Evolutionary conservation across 92 coral and sea anemone genomes (phyloP).

Genomic region (Epizoanthus scotinus): DNA sequence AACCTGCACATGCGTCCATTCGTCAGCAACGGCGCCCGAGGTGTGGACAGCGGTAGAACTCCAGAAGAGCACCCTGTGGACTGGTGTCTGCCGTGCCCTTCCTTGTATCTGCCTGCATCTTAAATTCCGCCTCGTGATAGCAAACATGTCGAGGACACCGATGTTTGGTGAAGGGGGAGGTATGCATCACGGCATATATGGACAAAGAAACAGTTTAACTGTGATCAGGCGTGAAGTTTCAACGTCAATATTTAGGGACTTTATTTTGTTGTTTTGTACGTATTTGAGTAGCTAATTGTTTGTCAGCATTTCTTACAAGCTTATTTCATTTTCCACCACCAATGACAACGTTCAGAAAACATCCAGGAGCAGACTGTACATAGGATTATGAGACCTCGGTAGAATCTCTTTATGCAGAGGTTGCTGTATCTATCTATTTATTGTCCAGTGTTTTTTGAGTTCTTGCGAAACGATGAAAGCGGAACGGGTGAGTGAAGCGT

Average conservation of each 20-base stretch:
- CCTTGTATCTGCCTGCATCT: background rate
- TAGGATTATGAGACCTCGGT: constrained; percentile 21
- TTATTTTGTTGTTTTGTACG: background rate
- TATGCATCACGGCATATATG: too few species aligned
- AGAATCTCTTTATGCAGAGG: constrained; percentile 14
- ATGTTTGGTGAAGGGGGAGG: too few species aligned
- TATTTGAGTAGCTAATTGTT: background rate
- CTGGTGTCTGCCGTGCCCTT: background rate
- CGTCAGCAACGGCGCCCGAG: background rate
- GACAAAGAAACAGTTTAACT: too few species aligned
- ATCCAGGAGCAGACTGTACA: constrained; percentile 5
- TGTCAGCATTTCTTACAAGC: background rate
- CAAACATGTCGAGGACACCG: too few species aligned
- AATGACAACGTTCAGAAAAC: background rate
- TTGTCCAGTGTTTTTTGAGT: constrained; percentile 17
- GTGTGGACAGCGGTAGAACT: background rate
- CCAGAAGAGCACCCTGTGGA: background rate
- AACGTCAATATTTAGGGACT: too few species aligned
- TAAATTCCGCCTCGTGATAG: too few species aligned
- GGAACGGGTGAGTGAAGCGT: background rate
- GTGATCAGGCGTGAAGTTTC: too few species aligned
- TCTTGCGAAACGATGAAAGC: background rate
- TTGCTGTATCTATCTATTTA: constrained; percentile 23
- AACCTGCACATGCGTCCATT: background rate
- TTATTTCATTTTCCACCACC: background rate